Evolutionary conservation across 2,113 vertebrate genomes (phyloP).

Genomic region (Chionodraco myersi): DNA sequence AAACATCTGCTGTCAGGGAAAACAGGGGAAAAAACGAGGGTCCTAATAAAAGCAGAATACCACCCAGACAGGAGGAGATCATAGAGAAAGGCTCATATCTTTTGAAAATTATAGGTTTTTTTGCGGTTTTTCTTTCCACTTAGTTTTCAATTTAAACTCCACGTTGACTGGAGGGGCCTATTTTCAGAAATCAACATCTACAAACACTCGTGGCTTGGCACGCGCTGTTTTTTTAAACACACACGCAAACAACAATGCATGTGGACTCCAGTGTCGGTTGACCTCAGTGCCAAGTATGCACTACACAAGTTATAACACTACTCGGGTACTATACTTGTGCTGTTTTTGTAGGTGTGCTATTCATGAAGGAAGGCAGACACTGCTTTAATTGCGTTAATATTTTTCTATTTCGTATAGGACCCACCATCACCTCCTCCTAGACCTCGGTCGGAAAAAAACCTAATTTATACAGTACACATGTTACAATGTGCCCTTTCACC

Average conservation of each 20-base stretch:
- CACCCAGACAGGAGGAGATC: not conserved
- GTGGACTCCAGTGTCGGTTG: not conserved
- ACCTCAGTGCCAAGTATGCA: not conserved
- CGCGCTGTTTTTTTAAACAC: constrained; percentile 15
- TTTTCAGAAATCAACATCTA: constrained; percentile 36
- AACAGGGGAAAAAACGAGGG: constrained; percentile 22
- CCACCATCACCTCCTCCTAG: not conserved
- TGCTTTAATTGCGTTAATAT: not conserved
- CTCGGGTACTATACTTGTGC: not conserved
- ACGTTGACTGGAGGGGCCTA: constrained; percentile 22
- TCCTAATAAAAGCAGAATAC: constrained; percentile 8
- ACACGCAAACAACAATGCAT: too few relatives aligned
- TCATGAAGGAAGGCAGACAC: not conserved
- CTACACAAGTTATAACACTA: too few relatives aligned
- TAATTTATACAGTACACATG: constrained; percentile 42
- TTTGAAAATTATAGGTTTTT: constrained; percentile 36
- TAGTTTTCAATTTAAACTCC: constrained; percentile 33
- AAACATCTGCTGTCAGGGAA: constrained; percentile 34
- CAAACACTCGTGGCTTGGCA: constrained; percentile 29
- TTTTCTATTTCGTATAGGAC: not conserved
- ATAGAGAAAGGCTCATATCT: not conserved
- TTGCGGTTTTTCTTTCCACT: constrained; percentile 36
- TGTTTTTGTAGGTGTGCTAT: not conserved
- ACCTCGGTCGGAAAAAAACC: constrained; percentile 27
- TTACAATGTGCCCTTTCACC: constrained; percentile 58